A percentile compares a stretch with the other conserved stretches of the same genome.
Conservation (phyloP, 2,113 vertebrate genomes). For the Lagopus leucura region DNA sequence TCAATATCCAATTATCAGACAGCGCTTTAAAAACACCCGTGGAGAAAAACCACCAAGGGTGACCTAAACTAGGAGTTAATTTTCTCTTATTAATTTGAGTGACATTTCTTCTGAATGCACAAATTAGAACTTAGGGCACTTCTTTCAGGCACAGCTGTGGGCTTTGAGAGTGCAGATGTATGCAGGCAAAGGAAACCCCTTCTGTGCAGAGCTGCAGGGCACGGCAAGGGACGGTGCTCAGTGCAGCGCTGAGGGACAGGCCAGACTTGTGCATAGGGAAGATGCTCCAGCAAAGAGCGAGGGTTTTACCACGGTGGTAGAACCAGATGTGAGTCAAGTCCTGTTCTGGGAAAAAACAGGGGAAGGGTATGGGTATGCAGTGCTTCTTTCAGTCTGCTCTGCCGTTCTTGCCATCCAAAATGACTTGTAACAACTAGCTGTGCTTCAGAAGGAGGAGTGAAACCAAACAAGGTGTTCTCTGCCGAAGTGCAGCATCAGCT, state of each 20-base stretch:
- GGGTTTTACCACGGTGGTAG: background rate
- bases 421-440: background rate
- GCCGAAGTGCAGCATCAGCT: background rate
- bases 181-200: background rate
- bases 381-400: background rate
- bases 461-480: background rate
- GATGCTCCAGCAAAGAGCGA: rapidly evolving
- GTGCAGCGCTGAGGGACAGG: background rate
- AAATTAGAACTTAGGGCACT: background rate
- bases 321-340: background rate
- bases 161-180: background rate
- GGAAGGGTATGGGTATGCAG: background rate
- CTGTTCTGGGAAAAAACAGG: background rate
- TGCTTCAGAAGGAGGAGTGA: background rate
- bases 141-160: background rate
- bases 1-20: conserved; percentile 42
- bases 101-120: background rate
- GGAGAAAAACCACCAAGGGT: background rate
- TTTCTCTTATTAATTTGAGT: conserved; percentile 23
- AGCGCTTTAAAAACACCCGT: background rate
- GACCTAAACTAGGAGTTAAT: conserved; percentile 30
- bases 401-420: background rate
- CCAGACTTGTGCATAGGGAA: background rate
- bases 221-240: background rate
- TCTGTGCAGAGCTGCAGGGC: background rate